Conservation (phyloP, 2,888 invertebrate species). For the Drosophila stalkeri region DNA sequence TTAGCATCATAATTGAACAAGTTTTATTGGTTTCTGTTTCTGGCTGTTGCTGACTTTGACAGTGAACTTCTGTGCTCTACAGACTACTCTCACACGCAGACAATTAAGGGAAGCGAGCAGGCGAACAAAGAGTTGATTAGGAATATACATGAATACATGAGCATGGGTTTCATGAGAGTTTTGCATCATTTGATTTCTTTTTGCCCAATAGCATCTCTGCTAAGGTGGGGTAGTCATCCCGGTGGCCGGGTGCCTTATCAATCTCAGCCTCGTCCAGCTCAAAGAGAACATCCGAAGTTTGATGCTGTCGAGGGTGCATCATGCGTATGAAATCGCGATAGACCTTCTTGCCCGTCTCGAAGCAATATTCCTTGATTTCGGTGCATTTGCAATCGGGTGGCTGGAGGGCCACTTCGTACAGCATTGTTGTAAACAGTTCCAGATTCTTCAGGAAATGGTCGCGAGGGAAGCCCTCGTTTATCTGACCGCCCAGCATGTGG, state of each 20-base stretch:
- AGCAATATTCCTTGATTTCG: slow-evolving; percentile 35
- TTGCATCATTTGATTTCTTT: rapidly evolving
- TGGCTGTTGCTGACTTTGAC: background rate
- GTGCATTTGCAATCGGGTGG: slow-evolving; percentile 51
- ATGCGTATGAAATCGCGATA: slow-evolving; percentile 35
- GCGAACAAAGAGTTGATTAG: background rate
- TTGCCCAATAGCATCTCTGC: slow-evolving; percentile 25
- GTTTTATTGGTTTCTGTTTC: slow-evolving; percentile 2
- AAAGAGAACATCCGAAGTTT: slow-evolving; percentile 24
- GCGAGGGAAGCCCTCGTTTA: slow-evolving; percentile 31
- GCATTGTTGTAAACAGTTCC: slow-evolving; percentile 24
- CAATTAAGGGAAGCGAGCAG: background rate
- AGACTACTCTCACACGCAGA: background rate
- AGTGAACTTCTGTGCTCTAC: background rate
- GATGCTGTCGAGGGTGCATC: background rate
- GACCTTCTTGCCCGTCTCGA: slow-evolving; percentile 13
- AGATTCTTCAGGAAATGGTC: slow-evolving; percentile 27
- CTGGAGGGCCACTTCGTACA: slow-evolving; percentile 46
- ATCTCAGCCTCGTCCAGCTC: slow-evolving; percentile 38
- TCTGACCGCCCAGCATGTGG: slow-evolving; percentile 19
- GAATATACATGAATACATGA: background rate
- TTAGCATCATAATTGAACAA: slow-evolving; percentile 8
- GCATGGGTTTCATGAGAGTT: background rate
- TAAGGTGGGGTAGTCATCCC: background rate
- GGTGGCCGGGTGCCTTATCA: background rate